Conservation (phyloP, 2,888 invertebrate genomes). For the Polia nebulosa region DNA sequence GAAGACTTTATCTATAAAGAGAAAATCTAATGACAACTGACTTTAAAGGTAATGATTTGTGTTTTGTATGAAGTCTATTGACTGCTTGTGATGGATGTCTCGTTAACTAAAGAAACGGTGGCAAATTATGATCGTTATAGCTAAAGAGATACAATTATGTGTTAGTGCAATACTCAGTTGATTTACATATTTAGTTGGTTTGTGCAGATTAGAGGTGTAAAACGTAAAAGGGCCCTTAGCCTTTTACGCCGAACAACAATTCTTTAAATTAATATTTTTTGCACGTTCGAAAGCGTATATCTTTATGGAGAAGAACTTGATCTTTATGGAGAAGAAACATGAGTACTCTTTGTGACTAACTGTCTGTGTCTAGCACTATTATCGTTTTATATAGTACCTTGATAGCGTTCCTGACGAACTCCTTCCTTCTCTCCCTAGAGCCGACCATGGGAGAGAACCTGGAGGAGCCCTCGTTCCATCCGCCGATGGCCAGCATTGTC, state of each 20-base stretch:
- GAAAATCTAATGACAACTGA: slow-evolving; percentile 13
- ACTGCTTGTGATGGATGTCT: slow-evolving; percentile 7
- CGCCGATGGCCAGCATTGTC: slow-evolving; percentile 97
- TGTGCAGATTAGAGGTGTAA: too few species aligned
- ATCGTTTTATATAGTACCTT: slow-evolving; percentile 90
- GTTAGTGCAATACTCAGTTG: too few species aligned
- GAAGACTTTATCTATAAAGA: slow-evolving; percentile 14
- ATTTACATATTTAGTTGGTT: background rate
- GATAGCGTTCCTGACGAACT: slow-evolving; percentile 95
- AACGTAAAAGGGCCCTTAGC: too few species aligned
- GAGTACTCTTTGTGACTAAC: too few species aligned
- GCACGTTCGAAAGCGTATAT: too few species aligned
- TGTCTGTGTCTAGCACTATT: background rate
- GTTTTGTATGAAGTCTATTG: background rate
- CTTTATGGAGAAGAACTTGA: too few species aligned
- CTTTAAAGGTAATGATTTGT: slow-evolving; percentile 15
- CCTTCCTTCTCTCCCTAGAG: slow-evolving; percentile 93
- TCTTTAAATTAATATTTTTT: too few species aligned
- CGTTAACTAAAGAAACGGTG: background rate
- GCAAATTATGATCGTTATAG: background rate
- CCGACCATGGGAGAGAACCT: slow-evolving; percentile 97
- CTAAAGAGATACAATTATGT: background rate
- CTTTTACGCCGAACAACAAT: too few species aligned
- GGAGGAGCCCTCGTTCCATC: slow-evolving; percentile 98
- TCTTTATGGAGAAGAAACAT: too few species aligned